A percentile compares a stretch with the other conserved stretches of the same genome.
Conservation (phyloP, 2,113 vertebrate genomes). For the Limanda limanda region DNA sequence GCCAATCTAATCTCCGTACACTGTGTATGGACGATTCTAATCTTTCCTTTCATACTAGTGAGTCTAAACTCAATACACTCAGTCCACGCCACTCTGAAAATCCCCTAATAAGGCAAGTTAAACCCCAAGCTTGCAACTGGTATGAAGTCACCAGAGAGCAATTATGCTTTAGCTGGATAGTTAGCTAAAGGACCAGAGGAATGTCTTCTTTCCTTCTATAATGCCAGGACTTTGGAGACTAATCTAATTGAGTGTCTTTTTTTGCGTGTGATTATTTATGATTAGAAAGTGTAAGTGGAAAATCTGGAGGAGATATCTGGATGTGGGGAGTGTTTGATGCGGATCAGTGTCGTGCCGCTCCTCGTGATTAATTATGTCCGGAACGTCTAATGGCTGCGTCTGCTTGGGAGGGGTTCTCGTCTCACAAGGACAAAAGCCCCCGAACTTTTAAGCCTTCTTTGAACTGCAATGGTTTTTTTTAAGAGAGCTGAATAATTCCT, state of each 20-base stretch:
- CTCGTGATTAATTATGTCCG: conserved; percentile 79
- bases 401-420: conserved; percentile 56
- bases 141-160: conserved; percentile 86
- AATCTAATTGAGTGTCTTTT: conserved; percentile 85
- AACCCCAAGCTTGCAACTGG: conserved; percentile 80
- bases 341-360: conserved; percentile 74
- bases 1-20: conserved; percentile 59
- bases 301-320: conserved; percentile 79
- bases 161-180: conserved; percentile 84
- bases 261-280: conserved; percentile 85
- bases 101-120: conserved; percentile 82
- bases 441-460: conserved; percentile 75
- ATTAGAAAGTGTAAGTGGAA: conserved; percentile 82
- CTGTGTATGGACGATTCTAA: conserved; percentile 63
- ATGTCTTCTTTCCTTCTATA: conserved; percentile 69
- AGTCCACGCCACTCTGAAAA: conserved; percentile 66
- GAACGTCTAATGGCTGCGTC: conserved; percentile 68
- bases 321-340: conserved; percentile 79
- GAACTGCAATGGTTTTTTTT: conserved; percentile 65
- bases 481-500: conserved; percentile 61
- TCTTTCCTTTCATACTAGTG: conserved; percentile 64
- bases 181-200: conserved; percentile 80
- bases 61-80: conserved; percentile 64
- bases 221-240: conserved; percentile 81
- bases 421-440: conserved; percentile 65